Evolutionary conservation across 2,797 vertebrate species (phyloP).

Genomic region (Pitangus sulphuratus): DNA sequence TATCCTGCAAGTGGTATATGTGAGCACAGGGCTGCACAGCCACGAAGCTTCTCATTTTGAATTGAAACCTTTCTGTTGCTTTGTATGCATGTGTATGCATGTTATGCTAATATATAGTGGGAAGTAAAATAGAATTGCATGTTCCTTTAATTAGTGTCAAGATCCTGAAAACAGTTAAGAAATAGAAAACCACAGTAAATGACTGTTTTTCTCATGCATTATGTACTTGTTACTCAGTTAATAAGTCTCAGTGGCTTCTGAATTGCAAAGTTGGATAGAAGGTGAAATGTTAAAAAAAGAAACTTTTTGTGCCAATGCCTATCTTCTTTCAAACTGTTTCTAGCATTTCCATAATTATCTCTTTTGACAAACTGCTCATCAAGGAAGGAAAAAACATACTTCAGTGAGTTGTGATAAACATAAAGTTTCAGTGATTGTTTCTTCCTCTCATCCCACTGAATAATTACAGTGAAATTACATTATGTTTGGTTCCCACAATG

Average conservation of each 20-base stretch:
- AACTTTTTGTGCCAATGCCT: constrained; percentile 46
- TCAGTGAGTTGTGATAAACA: constrained; percentile 46
- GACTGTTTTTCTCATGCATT: constrained; percentile 33
- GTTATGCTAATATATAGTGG: not conserved
- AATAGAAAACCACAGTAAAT: constrained; percentile 11
- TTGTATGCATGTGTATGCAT: not conserved
- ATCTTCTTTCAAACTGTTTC: constrained; percentile 61
- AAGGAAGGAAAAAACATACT: constrained; percentile 29
- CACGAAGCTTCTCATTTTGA: not conserved
- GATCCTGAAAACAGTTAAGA: constrained; percentile 21
- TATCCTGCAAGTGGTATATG: not conserved
- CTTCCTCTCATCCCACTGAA: not conserved
- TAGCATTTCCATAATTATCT: constrained; percentile 64
- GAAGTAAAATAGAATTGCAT: not conserved
- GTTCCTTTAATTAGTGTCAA: constrained; percentile 31
- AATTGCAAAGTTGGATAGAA: constrained; percentile 50
- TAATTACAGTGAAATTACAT: constrained; percentile 47
- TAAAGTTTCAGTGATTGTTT: constrained; percentile 55
- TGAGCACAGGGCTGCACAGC: not conserved
- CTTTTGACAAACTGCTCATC: constrained; percentile 67
- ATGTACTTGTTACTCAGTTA: constrained; percentile 29
- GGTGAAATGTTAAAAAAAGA: constrained; percentile 53
- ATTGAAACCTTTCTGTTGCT: not conserved
- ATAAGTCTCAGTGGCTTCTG: constrained; percentile 50
- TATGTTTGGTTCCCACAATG: constrained; percentile 12